A percentile compares a stretch with the other conserved stretches of the same genome.
Evolutionary conservation across 2,113 vertebrate species (phyloP).

Genomic region (Melanostigma gelatinosum): DNA sequence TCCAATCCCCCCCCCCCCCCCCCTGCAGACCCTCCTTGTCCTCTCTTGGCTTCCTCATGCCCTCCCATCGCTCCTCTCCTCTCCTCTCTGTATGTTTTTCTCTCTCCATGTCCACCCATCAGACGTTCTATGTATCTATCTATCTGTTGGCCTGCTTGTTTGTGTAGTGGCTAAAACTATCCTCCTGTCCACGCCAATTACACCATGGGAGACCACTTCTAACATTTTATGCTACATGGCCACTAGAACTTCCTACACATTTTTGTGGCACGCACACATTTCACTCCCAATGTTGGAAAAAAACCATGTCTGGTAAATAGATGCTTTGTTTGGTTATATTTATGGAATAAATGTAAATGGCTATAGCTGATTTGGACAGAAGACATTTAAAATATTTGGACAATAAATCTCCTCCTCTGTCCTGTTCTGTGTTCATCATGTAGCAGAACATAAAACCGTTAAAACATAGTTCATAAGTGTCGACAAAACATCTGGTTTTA

Average conservation of each 20-base stretch:
- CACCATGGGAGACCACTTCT: constrained; percentile 65
- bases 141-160: constrained; percentile 53
- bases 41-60: constrained; percentile 51
- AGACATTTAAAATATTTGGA: not conserved
- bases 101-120: constrained; percentile 62
- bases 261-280: not conserved
- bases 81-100: constrained; percentile 27
- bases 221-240: constrained; percentile 51
- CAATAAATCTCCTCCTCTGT: constrained; percentile 14
- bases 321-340: not conserved
- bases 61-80: constrained; percentile 31
- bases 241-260: constrained; percentile 26
- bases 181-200: constrained; percentile 52
- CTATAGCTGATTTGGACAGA: not conserved
- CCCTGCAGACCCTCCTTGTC: constrained; percentile 56
- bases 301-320: not conserved
- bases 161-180: constrained; percentile 68
- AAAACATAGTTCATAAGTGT: constrained; percentile 40
- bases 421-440: constrained; percentile 14
- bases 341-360: not conserved
- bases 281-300: not conserved
- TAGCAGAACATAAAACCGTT: constrained; percentile 31
- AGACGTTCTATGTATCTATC: constrained; percentile 69
- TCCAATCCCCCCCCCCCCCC: constrained; percentile 58
- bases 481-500: constrained; percentile 65